Conservation (phyloP, 2,888 invertebrate genomes). For the Saturnia japonica region DNA sequence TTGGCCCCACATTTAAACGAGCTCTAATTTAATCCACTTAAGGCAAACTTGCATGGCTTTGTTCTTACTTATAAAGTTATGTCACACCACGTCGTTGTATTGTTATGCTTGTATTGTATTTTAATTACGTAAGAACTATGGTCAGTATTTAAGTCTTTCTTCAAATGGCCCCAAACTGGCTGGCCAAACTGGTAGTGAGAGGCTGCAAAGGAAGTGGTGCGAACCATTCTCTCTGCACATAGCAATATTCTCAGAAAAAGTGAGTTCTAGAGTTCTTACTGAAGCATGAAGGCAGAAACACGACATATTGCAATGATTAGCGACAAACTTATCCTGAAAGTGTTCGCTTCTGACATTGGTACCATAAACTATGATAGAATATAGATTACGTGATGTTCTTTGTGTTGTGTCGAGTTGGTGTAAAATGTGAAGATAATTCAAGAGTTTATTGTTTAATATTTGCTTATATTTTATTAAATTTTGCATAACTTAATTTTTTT, state of each 20-base stretch:
- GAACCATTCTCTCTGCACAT: no score
- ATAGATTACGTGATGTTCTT: background rate
- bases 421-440: background rate
- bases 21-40: slow-evolving; percentile 24
- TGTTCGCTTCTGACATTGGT: background rate
- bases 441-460: background rate
- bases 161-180: background rate
- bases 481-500: background rate
- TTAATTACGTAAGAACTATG: background rate
- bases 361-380: background rate
- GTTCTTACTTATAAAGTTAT: slow-evolving; percentile 23
- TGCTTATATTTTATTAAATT: background rate
- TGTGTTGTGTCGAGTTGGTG: background rate
- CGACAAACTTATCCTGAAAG: background rate
- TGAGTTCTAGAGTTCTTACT: no score
- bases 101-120: background rate
- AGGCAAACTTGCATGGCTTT: slow-evolving; percentile 25
- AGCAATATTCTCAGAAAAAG: no score
- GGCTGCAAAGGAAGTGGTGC: background rate
- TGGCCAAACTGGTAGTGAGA: no score
- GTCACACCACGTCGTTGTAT: slow-evolving; percentile 1
- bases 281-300: no score
- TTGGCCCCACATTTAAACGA: background rate
- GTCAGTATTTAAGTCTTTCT: background rate
- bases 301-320: background rate